These are phyloP conservation scores for Campoplex capitator DNA, from an alignment of 2,888 invertebrate genomes.

Conservation along the genomic window DNA sequence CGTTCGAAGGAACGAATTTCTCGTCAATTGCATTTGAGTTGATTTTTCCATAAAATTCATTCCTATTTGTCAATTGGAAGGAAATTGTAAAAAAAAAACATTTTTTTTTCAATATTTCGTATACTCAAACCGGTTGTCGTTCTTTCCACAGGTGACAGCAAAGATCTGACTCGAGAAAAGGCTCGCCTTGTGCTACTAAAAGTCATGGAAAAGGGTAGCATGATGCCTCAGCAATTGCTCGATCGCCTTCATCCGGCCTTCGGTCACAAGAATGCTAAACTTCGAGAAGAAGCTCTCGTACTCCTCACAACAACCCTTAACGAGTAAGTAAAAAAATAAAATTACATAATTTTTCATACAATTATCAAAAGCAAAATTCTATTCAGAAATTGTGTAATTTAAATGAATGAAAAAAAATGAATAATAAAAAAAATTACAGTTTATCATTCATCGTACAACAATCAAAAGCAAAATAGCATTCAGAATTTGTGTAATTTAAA, in stretches of 20 bases:
- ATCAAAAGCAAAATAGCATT: too few relatives aligned
- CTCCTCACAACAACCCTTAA: conserved; percentile 93
- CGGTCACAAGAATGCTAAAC: conserved; percentile 96
- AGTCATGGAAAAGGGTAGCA: conserved; percentile 90
- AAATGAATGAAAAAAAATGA: too few relatives aligned
- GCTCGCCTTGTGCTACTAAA: conserved; percentile 90
- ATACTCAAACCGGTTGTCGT: not conserved
- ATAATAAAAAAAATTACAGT: too few relatives aligned
- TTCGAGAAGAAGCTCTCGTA: conserved; percentile 94
- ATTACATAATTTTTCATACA: not conserved
- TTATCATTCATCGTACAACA: too few relatives aligned
- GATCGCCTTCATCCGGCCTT: conserved; percentile 91
- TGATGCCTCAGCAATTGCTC: conserved; percentile 89
- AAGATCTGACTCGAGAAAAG: conserved; percentile 89
- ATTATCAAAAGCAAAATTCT: not conserved
- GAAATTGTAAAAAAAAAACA: not conserved
- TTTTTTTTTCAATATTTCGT: not conserved
- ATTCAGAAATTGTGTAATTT: not conserved
- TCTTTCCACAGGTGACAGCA: conserved; percentile 86
- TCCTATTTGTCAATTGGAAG: not conserved
- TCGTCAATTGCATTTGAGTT: not conserved
- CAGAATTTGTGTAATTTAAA: too few relatives aligned
- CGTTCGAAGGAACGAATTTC: not conserved
- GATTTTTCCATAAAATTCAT: not conserved
- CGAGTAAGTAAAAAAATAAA: conserved; percentile 87